phyloP scores from a whole-genome alignment of 2,888 invertebrate genomes.

The Diploptera punctata region DNA sequence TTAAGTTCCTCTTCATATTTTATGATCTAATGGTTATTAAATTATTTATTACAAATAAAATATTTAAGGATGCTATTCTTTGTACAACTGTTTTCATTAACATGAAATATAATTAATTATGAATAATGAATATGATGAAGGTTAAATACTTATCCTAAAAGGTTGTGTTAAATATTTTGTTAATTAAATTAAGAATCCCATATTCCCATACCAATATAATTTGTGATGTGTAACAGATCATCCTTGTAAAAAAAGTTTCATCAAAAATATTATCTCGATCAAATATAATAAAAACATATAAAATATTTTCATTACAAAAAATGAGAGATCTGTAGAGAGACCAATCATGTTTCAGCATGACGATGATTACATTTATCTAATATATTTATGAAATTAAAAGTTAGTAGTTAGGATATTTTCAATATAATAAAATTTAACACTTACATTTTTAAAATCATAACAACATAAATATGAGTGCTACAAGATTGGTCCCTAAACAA shows the following conservation, averaged over 20 bases:
- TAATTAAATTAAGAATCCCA: neutral
- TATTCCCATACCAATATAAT: constrained; percentile 7
- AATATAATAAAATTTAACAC: no score
- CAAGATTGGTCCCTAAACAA: constrained; percentile 10
- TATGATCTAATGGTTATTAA: constrained; percentile 1
- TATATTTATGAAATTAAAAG: no score
- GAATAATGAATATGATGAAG: constrained; percentile 4
- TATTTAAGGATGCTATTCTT: constrained; percentile 4
- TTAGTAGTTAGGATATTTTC: no score
- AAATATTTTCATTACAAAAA: constrained; percentile 3
- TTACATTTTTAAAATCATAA: no score
- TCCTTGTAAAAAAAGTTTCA: neutral
- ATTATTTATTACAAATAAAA: constrained; percentile 3
- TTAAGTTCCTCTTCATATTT: neutral
- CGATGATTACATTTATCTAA: no score
- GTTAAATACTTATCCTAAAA: constrained; percentile 17
- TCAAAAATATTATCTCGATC: constrained; percentile 2
- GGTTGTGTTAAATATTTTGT: constrained; percentile 8
- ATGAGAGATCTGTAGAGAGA: neutral
- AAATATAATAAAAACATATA: constrained; percentile 20
- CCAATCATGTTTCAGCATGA: neutral
- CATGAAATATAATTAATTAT: neutral
- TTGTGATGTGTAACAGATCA: constrained; percentile 27
- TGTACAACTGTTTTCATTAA: neutral
- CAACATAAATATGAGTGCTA: no score